phyloP scores from a whole-genome alignment of 2,797 vertebrate genomes.

The Xenopus petersii region DNA sequence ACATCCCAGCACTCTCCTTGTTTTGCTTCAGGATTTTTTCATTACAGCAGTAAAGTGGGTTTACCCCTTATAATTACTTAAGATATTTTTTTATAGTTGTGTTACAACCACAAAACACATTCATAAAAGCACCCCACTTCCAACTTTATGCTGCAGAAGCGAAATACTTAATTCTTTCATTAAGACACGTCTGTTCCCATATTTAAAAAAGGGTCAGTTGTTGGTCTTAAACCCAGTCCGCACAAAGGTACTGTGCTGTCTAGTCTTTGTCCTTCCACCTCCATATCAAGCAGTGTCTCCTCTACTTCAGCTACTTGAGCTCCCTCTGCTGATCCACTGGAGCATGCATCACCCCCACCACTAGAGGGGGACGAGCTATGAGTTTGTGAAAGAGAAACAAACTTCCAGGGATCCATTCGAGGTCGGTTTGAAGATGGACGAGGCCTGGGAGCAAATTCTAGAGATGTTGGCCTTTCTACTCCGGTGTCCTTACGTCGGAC shows the following conservation, averaged over 20 bases:
- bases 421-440: conserved; percentile 74
- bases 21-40: not conserved
- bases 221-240: conserved; percentile 54
- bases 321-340: conserved; percentile 36
- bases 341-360: conserved; percentile 65
- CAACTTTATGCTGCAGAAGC: not conserved
- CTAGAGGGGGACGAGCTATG: conserved; percentile 79
- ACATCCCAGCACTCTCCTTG: not conserved
- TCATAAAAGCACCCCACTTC: conserved; percentile 21
- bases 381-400: conserved; percentile 77
- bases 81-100: conserved; percentile 18
- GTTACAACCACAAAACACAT: conserved; percentile 37
- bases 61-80: conserved; percentile 3
- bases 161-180: conserved; percentile 33
- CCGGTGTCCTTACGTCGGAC: conserved; percentile 64
- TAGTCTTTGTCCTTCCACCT: conserved; percentile 82
- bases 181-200: conserved; percentile 32
- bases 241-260: conserved; percentile 83
- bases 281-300: conserved; percentile 84
- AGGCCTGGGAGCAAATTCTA: conserved; percentile 82
- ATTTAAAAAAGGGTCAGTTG: conserved; percentile 21
- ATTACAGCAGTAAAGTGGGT: not conserved
- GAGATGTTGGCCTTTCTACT: conserved; percentile 79
- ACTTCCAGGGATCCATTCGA: conserved; percentile 79
- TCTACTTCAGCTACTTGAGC: conserved; percentile 41